phyloP scores from a whole-genome alignment of 2,888 invertebrate genomes.

The Noctua pronuba region DNA sequence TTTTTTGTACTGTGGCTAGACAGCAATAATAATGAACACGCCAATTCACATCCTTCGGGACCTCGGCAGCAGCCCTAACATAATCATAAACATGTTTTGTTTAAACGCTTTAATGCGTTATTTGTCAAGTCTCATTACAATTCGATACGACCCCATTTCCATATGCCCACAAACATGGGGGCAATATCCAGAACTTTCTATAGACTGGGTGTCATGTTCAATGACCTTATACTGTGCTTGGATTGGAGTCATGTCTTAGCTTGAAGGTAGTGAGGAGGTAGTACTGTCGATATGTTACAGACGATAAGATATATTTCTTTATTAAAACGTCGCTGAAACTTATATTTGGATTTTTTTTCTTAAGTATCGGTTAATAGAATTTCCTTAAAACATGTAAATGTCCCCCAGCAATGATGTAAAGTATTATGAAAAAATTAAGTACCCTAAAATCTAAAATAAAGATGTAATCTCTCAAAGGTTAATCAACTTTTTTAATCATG shows the following conservation, averaged over 20 bases:
- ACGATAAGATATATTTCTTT: neutral
- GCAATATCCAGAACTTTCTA: conserved; percentile 57
- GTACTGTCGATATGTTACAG: conserved; percentile 16
- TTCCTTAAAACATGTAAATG: neutral
- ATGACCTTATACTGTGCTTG: conserved; percentile 41
- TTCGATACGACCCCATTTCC: conserved; percentile 53
- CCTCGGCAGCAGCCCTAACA: conserved; percentile 23
- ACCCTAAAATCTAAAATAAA: neutral
- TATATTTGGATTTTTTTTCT: neutral
- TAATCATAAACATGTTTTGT: conserved; percentile 28
- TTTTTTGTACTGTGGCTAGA: neutral
- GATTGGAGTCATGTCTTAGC: neutral
- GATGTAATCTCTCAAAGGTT: neutral
- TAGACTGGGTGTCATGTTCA: conserved; percentile 26
- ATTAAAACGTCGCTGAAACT: neutral
- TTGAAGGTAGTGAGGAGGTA: neutral
- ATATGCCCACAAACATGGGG: conserved; percentile 57
- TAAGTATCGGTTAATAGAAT: neutral
- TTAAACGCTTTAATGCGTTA: conserved; percentile 54
- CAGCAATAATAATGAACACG: neutral
- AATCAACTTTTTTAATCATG: neutral
- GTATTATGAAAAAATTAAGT: neutral
- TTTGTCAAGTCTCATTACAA: conserved; percentile 59
- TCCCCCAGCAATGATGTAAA: neutral
- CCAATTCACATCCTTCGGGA: neutral